Base-by-base conservation (phyloP, 1,140 invertebrate genomes). In the Triops cancriformis region DNA sequence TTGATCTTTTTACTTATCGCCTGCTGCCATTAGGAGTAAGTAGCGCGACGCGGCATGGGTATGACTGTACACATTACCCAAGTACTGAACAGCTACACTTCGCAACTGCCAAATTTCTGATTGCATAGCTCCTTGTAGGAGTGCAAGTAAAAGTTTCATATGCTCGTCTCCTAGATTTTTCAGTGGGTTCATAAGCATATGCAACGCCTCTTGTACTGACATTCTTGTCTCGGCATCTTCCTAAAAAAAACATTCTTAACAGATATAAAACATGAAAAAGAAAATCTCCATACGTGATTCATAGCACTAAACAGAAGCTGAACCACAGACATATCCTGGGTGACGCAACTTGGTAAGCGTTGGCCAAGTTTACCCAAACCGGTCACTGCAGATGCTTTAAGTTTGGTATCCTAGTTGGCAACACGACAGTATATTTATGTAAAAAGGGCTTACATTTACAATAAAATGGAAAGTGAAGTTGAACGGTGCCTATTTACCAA, bases 1-100 rank as follows among this genome's bases (percentile, higher is more conserved):
- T n/a, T 45, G 23, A 76, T 14, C 26, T 73, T 85, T 86, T 85
- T 85, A 93, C 92, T 85, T 88, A 83, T 97, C 94, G 43, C 93
- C 94, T 81, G 90, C 91, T 12, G 94, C 93, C 27, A 95, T 83
- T n/a, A 97, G 85, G 43, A 97, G 85, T 18, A 96, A 85, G 83
- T 93, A 96, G 80, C 94, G 87, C 1, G 94, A 93, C 1, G 93
- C 90, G 1, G 93, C 88, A 84, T 95, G 92, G 81, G 93, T 88
- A 37, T 89, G 85, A 5, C 92, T 91, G 85, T 95, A 97, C 73
- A 96, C 90, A 23, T 89, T 89, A 2, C 91, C 89, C 1, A 93
- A 89, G 84, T 94, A 95, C 79, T 93, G 88, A 78, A 94, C 93
- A 27, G 93, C 91, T 26, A 94, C 90, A 82, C 93, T 91, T 79